A percentile compares a stretch with the other conserved stretches of the same genome.
Evolutionary conservation across 2,888 invertebrate genomes (phyloP).

Genomic region (Alloplasta piceator): DNA sequence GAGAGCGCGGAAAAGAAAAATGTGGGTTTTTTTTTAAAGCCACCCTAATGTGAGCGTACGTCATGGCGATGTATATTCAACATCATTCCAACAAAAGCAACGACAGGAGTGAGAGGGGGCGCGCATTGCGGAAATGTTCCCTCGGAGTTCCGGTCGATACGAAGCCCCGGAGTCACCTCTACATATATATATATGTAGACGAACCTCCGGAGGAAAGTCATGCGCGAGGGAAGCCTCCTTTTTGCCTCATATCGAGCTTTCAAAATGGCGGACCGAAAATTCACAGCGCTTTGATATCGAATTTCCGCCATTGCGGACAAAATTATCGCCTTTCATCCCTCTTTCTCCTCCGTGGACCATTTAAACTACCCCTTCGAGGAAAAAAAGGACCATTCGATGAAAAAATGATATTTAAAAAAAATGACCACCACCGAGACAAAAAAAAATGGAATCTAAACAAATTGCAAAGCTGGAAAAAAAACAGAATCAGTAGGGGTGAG

Average conservation of each 20-base stretch:
- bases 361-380: background rate
- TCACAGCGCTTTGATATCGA: slow-evolving; percentile 39
- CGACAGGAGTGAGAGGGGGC: slow-evolving; percentile 22
- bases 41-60: too few species aligned
- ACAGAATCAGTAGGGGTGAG: slow-evolving; percentile 10
- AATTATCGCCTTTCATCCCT: slow-evolving; percentile 6
- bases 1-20: too few species aligned
- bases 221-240: slow-evolving; percentile 73
- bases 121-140: slow-evolving; percentile 63
- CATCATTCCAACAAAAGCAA: slow-evolving; percentile 23
- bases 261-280: slow-evolving; percentile 76
- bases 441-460: background rate
- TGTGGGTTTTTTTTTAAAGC: too few species aligned
- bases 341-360: background rate
- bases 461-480: slow-evolving; percentile 1
- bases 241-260: slow-evolving; percentile 73
- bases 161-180: slow-evolving; percentile 55
- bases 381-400: background rate
- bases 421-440: background rate
- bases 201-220: slow-evolving; percentile 71
- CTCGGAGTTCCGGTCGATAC: slow-evolving; percentile 77
- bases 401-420: slow-evolving; percentile 16
- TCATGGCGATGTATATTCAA: background rate
- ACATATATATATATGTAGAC: slow-evolving; percentile 5
- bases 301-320: slow-evolving; percentile 39